phyloP scores from a whole-genome alignment of 2,888 invertebrate genomes.

The Caenorhabditis angaria region DNA sequence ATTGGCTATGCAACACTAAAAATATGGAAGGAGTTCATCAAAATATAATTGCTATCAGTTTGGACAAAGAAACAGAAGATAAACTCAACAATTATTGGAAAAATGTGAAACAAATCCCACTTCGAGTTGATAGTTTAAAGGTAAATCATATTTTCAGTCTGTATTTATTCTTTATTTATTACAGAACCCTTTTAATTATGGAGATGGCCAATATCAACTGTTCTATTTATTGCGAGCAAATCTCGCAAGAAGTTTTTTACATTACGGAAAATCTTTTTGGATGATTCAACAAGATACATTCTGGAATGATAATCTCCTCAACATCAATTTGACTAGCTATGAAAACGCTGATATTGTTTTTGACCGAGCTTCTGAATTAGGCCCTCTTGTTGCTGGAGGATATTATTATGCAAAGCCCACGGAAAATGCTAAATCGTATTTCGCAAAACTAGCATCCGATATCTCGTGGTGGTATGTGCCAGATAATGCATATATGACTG shows the following conservation, averaged over 20 bases:
- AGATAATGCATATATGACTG: slow-evolving; percentile 70
- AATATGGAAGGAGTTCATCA: slow-evolving; percentile 62
- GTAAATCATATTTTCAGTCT: slow-evolving; percentile 24
- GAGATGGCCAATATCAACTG: slow-evolving; percentile 70
- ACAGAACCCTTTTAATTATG: slow-evolving; percentile 68
- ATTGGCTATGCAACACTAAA: slow-evolving; percentile 70
- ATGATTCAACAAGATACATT: slow-evolving; percentile 72
- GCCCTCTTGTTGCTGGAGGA: slow-evolving; percentile 66
- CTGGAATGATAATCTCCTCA: slow-evolving; percentile 59
- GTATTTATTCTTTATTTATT: slow-evolving; percentile 9
- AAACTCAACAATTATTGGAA: slow-evolving; percentile 57
- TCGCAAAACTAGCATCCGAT: slow-evolving; percentile 57
- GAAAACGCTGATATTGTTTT: slow-evolving; percentile 58
- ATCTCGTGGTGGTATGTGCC: slow-evolving; percentile 66
- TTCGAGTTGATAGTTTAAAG: slow-evolving; percentile 55
- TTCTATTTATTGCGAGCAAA: slow-evolving; percentile 70
- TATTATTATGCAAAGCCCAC: slow-evolving; percentile 63
- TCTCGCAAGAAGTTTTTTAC: slow-evolving; percentile 57
- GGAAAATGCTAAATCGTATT: slow-evolving; percentile 48
- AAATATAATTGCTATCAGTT: slow-evolving; percentile 58
- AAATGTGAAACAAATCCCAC: slow-evolving; percentile 45
- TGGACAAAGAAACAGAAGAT: slow-evolving; percentile 56
- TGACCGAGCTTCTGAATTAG: slow-evolving; percentile 62
- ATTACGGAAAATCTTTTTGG: slow-evolving; percentile 60
- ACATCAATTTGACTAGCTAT: slow-evolving; percentile 33